Percentiles rank a stretch among this genome's conserved stretches.
phyloP scores from a whole-genome alignment of 64 coral and sea anemone genomes.

The Cladopsammia gracilis region DNA sequence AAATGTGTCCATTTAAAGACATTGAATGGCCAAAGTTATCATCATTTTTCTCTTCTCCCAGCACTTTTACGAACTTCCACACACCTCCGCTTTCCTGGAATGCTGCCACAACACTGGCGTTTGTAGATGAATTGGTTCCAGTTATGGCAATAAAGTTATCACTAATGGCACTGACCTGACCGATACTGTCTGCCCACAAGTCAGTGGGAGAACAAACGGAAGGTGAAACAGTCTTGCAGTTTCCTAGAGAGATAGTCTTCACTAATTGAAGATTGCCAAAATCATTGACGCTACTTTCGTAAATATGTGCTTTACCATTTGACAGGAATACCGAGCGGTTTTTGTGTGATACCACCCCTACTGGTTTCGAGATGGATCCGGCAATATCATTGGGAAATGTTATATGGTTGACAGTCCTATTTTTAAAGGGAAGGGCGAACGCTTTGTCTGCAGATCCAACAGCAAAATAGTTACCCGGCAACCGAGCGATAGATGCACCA shows the following conservation, averaged over 20 bases:
- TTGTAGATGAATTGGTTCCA: constrained; percentile 23
- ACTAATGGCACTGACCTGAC: constrained; percentile 48
- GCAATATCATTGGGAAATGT: not conserved
- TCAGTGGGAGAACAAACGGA: constrained; percentile 23
- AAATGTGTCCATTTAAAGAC: constrained; percentile 40
- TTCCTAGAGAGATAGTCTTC: not conserved
- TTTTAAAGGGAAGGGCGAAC: constrained; percentile 37
- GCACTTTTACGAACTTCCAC: constrained; percentile 54
- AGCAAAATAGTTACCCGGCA: constrained; percentile 26
- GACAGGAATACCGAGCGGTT: not conserved
- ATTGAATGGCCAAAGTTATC: constrained; percentile 41
- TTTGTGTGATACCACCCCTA: not conserved
- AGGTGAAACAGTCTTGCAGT: constrained; percentile 5
- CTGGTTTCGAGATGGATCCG: not conserved
- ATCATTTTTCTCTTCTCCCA: constrained; percentile 47
- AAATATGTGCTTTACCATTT: constrained; percentile 2
- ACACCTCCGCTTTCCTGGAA: constrained; percentile 46
- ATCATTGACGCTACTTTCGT: not conserved
- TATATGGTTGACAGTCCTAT: not conserved
- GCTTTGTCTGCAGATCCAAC: constrained; percentile 25
- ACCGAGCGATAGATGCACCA: constrained; percentile 34
- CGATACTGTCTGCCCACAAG: constrained; percentile 56
- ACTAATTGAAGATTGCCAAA: not conserved
- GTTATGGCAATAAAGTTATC: constrained; percentile 60
- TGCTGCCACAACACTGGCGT: constrained; percentile 71